Evolutionary conservation across 1,140 invertebrate genomes (phyloP).

Genomic region (Pteromalus puparum): DNA sequence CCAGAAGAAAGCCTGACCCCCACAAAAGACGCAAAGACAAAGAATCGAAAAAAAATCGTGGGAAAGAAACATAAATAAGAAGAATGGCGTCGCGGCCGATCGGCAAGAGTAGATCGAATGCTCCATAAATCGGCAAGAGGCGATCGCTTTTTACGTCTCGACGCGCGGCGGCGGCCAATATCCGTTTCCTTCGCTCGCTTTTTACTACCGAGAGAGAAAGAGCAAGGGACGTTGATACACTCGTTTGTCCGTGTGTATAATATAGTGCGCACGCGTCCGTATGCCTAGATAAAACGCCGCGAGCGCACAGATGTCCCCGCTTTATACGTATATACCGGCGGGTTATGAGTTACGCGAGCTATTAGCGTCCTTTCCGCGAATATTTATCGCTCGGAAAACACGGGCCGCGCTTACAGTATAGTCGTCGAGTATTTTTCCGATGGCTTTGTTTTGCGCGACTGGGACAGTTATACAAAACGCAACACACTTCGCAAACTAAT

Average conservation of each 20-base stretch:
- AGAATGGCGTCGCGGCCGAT: conserved; percentile 70
- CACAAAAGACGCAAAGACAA: background rate
- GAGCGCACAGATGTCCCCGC: background rate
- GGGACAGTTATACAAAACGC: too few species aligned
- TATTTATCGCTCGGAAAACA: conserved; percentile 38
- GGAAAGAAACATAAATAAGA: conserved; percentile 74
- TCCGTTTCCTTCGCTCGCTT: conserved; percentile 68
- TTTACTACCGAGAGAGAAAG: conserved; percentile 56
- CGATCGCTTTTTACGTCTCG: conserved; percentile 70
- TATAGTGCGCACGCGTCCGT: background rate
- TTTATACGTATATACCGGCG: too few species aligned
- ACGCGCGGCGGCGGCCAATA: conserved; percentile 71
- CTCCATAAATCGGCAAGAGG: conserved; percentile 73
- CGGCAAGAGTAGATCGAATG: conserved; percentile 74
- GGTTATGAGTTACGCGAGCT: conserved; percentile 31
- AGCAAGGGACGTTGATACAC: conserved; percentile 60
- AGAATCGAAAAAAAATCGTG: conserved; percentile 14
- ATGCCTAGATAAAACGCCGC: conserved; percentile 8
- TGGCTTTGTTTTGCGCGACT: too few species aligned
- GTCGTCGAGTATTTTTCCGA: background rate
- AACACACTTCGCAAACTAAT: background rate
- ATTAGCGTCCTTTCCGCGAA: conserved; percentile 17
- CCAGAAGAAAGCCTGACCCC: background rate
- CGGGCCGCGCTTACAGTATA: background rate
- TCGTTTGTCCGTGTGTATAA: conserved; percentile 48